phyloP scores from a whole-genome alignment of 2,797 vertebrate genomes.

The Acanthopagrus latus region DNA sequence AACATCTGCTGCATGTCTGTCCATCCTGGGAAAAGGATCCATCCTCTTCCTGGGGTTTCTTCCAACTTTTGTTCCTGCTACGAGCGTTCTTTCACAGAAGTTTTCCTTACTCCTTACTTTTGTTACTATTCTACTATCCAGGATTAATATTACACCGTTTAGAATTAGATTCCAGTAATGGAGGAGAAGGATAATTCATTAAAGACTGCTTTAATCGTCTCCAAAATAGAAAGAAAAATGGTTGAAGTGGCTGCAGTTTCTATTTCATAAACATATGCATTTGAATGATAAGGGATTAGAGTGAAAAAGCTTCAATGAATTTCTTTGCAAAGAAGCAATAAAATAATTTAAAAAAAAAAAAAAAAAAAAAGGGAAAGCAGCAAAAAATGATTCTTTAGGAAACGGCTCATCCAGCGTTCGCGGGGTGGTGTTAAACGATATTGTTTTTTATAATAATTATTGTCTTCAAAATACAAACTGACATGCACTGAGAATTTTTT shows the following conservation, averaged over 20 bases:
- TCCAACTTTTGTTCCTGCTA: too few species aligned
- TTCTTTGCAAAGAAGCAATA: neutral
- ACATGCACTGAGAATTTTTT: neutral
- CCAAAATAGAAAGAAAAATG: neutral
- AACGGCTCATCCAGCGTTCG: neutral
- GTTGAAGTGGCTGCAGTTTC: neutral
- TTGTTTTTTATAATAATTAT: neutral
- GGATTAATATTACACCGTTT: too few species aligned
- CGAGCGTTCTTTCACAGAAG: too few species aligned
- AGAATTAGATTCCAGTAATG: too few species aligned
- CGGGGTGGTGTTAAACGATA: neutral
- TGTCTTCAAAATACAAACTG: neutral
- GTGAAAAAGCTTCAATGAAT: slow-evolving; percentile 7
- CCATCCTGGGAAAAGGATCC: too few species aligned
- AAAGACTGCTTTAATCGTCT: too few species aligned
- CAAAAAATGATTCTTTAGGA: neutral
- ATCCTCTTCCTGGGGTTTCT: too few species aligned
- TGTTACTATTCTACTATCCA: too few species aligned
- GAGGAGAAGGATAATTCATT: too few species aligned
- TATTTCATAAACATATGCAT: neutral
- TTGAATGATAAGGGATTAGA: neutral
- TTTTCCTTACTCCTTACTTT: too few species aligned
- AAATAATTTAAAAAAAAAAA: neutral
- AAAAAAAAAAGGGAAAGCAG: neutral
- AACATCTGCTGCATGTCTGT: too few species aligned